Percentiles rank a stretch among this genome's conserved stretches.
These are phyloP conservation scores for Ichneumoninae sp. DNA, from an alignment of 2,888 invertebrate genomes.

Conservation along the genomic window DNA sequence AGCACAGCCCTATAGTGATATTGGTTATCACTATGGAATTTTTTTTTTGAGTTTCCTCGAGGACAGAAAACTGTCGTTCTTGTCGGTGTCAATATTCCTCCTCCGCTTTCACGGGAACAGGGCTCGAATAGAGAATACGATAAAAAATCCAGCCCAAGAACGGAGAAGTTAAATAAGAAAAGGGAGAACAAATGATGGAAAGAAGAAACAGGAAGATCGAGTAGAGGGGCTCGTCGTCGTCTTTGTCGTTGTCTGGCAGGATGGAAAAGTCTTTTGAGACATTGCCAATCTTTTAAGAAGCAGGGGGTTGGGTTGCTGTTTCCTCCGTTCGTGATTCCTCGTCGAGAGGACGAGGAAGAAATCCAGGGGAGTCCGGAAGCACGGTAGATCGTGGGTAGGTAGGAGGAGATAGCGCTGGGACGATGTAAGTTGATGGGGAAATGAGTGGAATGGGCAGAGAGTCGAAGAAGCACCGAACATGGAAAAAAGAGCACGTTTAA, in stretches of 20 bases:
- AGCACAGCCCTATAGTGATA: conserved; percentile 11
- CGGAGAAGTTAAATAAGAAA: conserved; percentile 40
- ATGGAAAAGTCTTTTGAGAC: conserved; percentile 71
- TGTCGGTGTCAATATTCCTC: conserved; percentile 35
- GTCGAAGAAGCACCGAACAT: conserved; percentile 5
- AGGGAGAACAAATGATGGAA: conserved; percentile 52
- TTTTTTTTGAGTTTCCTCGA: neutral
- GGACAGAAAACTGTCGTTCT: conserved; percentile 18
- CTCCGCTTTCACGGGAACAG: conserved; percentile 5
- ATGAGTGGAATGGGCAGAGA: conserved; percentile 11
- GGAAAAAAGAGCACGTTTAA: neutral
- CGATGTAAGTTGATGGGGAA: conserved; percentile 38
- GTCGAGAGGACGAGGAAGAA: conserved; percentile 5
- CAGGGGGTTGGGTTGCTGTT: conserved; percentile 6
- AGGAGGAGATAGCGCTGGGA: conserved; percentile 29
- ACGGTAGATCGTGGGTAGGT: neutral
- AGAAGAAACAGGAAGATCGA: conserved; percentile 30
- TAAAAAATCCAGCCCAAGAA: conserved; percentile 10
- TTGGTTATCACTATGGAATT: conserved; percentile 16
- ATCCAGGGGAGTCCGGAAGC: conserved; percentile 3
- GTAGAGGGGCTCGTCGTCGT: conserved; percentile 34
- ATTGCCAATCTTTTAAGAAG: conserved; percentile 71
- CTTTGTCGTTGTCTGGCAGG: conserved; percentile 35
- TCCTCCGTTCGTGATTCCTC: conserved; percentile 23
- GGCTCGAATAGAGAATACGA: conserved; percentile 7